Base-by-base conservation (phyloP, 1,140 invertebrate genomes). In the Lanistes nyassanus region DNA sequence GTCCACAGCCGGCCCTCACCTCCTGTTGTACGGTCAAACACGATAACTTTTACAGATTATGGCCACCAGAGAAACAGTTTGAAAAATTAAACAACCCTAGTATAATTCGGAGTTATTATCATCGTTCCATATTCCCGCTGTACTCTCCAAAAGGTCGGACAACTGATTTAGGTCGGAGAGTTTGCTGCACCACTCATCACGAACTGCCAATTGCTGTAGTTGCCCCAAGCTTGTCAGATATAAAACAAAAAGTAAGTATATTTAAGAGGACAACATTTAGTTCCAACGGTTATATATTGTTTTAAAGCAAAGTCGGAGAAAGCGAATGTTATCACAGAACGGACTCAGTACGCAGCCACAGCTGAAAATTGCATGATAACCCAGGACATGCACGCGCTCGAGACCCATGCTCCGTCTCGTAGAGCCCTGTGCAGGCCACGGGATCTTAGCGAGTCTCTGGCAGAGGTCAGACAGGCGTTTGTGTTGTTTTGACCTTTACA, bases 311-410 rank as follows among this genome's bases (percentile, higher is more conserved):
- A 36, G 31, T 4, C 3, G 11, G 29, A 64, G 21, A 29, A 64
- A 29, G 36, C 0, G 36, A 64, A 9, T 31, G 29, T 64, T 3
- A 19, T 2, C 36, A 36, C 29, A 11, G 13, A 31, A 39, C 39
- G 31, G 3, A 21, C 31, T 5, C 7, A 23, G 11, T 55, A 7
- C 4, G 51, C 36, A 26, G 6, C 21, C 36, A 70, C 29, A 29
- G 42, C n/a, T 70, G n/a, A n/a, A 36, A 39, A 68, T 4, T 68
- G 23, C 19, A 51, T 29, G 66, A n/a, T 19, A 70, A 70, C 56
- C 26, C 37, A 70, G 42, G 16, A 31, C 39, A 51, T 47, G n/a
- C 39, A 42, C 37, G 37, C 56, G 42, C 23, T 31, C 36, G 47
- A 19, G 34, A 60, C 60, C 42, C 42, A 58, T 21, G 70, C 31